Percentiles rank a stretch among this genome's conserved stretches.
phyloP scores from a whole-genome alignment of 2,113 vertebrate species.

The Anthoscopus minutus region DNA sequence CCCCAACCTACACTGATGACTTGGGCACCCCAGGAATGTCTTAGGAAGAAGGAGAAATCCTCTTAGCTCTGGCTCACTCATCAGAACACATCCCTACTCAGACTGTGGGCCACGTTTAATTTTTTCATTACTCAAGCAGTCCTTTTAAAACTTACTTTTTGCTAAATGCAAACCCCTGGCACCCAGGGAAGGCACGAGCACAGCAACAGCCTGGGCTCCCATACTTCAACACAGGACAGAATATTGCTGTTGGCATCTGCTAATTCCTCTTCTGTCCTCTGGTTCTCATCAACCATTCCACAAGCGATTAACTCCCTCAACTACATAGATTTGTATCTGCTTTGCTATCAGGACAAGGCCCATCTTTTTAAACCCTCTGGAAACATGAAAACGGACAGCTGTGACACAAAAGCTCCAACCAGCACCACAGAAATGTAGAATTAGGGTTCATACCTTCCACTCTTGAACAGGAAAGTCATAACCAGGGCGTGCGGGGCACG shows the following conservation, averaged over 20 bases:
- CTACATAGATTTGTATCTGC: rapidly evolving
- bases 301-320: rapidly evolving
- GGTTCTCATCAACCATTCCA: background rate
- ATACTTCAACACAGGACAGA: background rate
- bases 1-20: background rate
- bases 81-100: background rate
- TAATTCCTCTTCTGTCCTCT: background rate
- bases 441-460: slow-evolving; percentile 78
- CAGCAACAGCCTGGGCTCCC: background rate
- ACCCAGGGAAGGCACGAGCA: background rate
- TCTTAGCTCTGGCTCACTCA: background rate
- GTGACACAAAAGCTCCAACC: background rate
- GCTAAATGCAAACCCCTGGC: background rate
- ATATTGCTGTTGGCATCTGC: background rate
- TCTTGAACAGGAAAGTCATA: slow-evolving; percentile 97
- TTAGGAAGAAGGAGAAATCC: background rate
- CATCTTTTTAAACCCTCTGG: background rate
- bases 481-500: slow-evolving; percentile 92
- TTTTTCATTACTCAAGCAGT: rapidly evolving
- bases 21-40: too few relatives aligned
- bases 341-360: background rate
- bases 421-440: background rate
- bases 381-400: rapidly evolving
- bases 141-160: background rate
- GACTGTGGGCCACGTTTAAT: rapidly evolving